These are phyloP conservation scores for Campoletis sonorensis DNA, from an alignment of 1,140 invertebrate genomes.

Conservation along the genomic window DNA sequence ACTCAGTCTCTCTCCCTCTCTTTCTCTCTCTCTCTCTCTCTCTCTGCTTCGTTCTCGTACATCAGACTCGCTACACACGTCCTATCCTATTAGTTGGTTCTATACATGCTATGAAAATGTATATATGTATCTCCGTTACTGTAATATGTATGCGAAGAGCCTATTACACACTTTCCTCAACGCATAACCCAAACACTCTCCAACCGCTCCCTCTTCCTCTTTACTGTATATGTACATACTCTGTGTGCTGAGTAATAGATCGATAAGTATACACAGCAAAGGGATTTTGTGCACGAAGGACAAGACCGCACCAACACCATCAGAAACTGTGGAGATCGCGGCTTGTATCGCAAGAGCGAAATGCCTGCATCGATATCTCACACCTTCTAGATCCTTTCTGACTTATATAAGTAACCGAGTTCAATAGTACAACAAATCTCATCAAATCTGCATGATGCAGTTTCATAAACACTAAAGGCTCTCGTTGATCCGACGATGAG, in stretches of 20 bases:
- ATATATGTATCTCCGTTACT: constrained; percentile 5
- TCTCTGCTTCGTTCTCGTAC: constrained; percentile 21
- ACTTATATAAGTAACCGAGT: background rate
- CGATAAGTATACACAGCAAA: constrained; percentile 5
- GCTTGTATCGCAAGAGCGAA: constrained; percentile 20
- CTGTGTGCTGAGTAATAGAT: constrained; percentile 22
- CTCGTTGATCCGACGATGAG: too few species aligned
- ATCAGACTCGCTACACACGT: constrained; percentile 5
- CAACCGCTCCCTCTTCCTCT: background rate
- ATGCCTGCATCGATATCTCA: constrained; percentile 38
- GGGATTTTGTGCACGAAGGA: background rate
- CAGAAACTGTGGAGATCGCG: background rate
- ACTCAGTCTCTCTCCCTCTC: too few species aligned
- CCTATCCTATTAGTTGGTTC: constrained; percentile 26
- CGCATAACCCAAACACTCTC: constrained; percentile 1
- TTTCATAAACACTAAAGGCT: too few species aligned
- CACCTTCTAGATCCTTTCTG: constrained; percentile 8
- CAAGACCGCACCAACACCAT: constrained; percentile 1
- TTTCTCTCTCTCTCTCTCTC: constrained; percentile 12
- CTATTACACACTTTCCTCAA: constrained; percentile 22
- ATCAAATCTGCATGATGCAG: background rate
- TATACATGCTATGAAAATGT: background rate
- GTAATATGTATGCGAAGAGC: background rate
- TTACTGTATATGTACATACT: background rate
- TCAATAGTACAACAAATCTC: background rate